Conservation (phyloP, 2,888 invertebrate genomes). For the Cerastis leucographa region DNA sequence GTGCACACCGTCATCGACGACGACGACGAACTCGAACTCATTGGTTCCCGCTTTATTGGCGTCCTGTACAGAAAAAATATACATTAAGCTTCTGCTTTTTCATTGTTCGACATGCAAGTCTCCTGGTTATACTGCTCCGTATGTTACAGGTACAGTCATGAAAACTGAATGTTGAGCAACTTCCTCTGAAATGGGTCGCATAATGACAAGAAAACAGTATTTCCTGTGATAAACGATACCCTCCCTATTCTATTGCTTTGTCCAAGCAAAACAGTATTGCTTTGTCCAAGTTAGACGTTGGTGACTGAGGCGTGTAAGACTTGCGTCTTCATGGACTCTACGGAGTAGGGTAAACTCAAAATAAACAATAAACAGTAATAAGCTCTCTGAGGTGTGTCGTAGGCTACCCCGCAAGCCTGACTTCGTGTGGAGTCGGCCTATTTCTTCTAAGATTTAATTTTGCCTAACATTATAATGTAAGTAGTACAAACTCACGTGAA, state of each 20-base stretch:
- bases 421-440: neutral
- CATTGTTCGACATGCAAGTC: neutral
- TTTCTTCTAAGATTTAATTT: neutral
- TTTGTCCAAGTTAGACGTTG: neutral
- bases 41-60: constrained; percentile 85
- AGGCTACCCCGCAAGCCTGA: neutral
- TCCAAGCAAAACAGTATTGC: neutral
- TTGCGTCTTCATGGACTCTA: neutral
- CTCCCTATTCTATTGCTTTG: neutral
- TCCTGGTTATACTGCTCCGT: neutral
- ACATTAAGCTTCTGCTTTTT: neutral
- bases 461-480: neutral
- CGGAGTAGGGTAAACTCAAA: neutral
- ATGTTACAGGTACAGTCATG: neutral
- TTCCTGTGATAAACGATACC: neutral
- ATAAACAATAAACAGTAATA: neutral
- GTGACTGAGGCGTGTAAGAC: neutral
- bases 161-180: neutral
- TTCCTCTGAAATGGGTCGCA: neutral
- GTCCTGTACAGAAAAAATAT: constrained; percentile 72
- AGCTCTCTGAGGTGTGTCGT: neutral
- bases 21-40: constrained; percentile 52
- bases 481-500: constrained; percentile 65
- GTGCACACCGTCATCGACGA: constrained; percentile 74
- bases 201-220: neutral